Evolutionary conservation across 2,797 vertebrate species (phyloP).

Genomic region (Enteromius radiatus): DNA sequence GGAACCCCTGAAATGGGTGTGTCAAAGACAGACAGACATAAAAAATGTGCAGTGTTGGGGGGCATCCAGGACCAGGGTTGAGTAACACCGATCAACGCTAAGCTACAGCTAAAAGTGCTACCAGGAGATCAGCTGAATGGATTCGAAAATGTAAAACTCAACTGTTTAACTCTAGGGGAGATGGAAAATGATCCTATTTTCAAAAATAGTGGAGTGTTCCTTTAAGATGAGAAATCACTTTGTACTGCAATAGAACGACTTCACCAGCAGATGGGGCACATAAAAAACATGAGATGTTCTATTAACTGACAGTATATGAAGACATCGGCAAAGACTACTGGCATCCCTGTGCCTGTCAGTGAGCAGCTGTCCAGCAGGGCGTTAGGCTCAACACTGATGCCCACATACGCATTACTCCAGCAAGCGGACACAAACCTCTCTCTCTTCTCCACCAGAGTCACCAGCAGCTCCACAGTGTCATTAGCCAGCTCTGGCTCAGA

Average conservation of each 20-base stretch:
- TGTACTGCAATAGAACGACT: not conserved
- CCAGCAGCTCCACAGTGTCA: constrained; percentile 96
- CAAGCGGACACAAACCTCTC: constrained; percentile 84
- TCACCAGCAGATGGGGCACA: constrained; percentile 56
- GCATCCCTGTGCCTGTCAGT: not conserved
- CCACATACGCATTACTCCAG: not conserved
- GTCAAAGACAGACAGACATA: too few species aligned
- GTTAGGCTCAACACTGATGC: not conserved
- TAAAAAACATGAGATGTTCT: not conserved
- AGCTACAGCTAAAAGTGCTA: too few species aligned
- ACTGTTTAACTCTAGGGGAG: too few species aligned
- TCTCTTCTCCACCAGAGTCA: constrained; percentile 95
- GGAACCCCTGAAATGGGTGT: too few species aligned
- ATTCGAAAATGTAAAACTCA: too few species aligned
- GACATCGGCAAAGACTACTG: not conserved
- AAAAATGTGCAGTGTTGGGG: too few species aligned
- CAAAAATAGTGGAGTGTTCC: too few species aligned
- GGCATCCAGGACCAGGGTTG: too few species aligned
- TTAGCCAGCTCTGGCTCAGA: constrained; percentile 94
- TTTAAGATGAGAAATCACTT: not conserved
- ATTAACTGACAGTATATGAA: not conserved
- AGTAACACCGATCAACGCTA: too few species aligned
- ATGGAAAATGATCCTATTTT: too few species aligned
- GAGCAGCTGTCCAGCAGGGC: constrained; percentile 12
- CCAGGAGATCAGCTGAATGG: too few species aligned